A percentile compares a stretch with the other conserved stretches of the same genome.
Conservation (phyloP, 2,888 invertebrate genomes). For the Conus canariensis region DNA sequence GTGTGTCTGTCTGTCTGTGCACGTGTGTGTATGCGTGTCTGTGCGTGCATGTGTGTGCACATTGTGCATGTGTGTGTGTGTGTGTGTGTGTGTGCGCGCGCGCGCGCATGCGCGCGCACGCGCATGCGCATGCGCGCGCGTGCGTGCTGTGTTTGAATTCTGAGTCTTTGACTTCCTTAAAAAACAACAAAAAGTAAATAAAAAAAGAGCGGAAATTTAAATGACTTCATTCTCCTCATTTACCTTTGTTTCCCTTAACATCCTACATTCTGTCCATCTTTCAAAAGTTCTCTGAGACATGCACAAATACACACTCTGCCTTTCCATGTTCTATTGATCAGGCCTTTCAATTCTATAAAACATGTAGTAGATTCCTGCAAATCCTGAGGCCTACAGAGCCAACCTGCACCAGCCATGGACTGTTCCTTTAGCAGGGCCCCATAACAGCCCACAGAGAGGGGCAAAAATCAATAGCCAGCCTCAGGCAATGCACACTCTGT, state of each 20-base stretch:
- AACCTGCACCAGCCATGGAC: too few relatives aligned
- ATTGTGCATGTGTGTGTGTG: background rate
- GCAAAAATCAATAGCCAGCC: slow-evolving; percentile 23
- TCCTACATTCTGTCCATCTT: background rate
- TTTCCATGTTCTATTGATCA: background rate
- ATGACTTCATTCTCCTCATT: background rate
- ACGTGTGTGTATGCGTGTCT: background rate
- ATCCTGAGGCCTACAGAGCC: background rate
- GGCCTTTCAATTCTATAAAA: background rate
- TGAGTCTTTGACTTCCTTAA: too few relatives aligned
- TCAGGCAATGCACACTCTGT: background rate
- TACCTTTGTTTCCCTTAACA: background rate
- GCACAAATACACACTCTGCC: too few relatives aligned
- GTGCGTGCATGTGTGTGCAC: background rate
- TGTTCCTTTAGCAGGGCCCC: slow-evolving; percentile 5
- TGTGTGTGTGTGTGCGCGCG: too few relatives aligned
- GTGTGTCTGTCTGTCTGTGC: background rate
- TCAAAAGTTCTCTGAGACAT: too few relatives aligned
- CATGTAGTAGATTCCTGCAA: background rate
- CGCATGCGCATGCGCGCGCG: too few relatives aligned
- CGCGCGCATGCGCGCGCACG: too few relatives aligned
- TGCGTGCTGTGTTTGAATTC: too few relatives aligned
- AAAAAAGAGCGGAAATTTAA: background rate
- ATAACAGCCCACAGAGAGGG: slow-evolving; percentile 4
- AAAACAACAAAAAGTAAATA: too few relatives aligned